Conservation (phyloP, 2,888 invertebrate genomes). For the Lithophane ornitopus region DNA sequence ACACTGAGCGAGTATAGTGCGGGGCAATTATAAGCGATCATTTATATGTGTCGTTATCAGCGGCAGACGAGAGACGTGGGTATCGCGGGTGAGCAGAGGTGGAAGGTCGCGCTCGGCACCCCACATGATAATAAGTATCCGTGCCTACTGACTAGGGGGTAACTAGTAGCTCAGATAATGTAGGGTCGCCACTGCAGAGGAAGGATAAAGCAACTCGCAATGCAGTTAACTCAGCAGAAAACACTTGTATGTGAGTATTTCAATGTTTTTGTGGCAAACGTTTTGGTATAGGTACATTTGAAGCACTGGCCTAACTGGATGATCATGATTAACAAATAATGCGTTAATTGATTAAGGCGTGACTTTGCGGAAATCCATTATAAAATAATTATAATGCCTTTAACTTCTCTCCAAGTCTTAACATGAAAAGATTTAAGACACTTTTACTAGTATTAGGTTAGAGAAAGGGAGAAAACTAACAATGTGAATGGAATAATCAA, state of each 20-base stretch:
- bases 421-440: background rate
- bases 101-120: constrained; percentile 81
- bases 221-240: constrained; percentile 39
- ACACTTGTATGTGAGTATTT: background rate
- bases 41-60: constrained; percentile 86
- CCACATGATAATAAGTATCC: constrained; percentile 81
- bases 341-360: too few species aligned
- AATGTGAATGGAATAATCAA: too few species aligned
- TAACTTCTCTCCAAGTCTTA: background rate
- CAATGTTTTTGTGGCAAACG: constrained; percentile 1
- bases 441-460: background rate
- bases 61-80: constrained; percentile 77
- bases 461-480: background rate
- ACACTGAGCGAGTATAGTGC: constrained; percentile 73
- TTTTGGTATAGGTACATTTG: background rate
- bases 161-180: constrained; percentile 76
- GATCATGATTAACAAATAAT: constrained; percentile 5
- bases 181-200: constrained; percentile 69
- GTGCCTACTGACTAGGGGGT: constrained; percentile 87
- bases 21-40: constrained; percentile 72
- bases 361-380: too few species aligned
- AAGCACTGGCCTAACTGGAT: background rate
- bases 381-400: background rate
- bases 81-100: constrained; percentile 75
- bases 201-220: constrained; percentile 51